phyloP scores from a whole-genome alignment of 2,797 vertebrate species.

The Hylomyscus alleni region DNA sequence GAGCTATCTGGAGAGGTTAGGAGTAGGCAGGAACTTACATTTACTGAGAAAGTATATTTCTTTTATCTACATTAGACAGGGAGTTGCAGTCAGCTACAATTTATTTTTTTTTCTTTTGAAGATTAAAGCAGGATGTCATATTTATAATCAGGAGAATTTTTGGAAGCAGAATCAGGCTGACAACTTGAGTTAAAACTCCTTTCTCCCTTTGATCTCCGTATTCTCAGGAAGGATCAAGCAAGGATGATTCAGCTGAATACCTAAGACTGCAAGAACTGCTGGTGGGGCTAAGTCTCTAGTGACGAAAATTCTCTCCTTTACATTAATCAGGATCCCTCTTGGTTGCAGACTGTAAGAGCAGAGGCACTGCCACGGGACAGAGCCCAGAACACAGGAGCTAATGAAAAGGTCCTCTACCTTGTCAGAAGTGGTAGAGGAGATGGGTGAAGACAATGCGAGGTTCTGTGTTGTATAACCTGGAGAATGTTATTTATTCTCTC shows the following conservation, averaged over 20 bases:
- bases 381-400: background rate
- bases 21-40: background rate
- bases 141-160: conserved; percentile 65
- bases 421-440: background rate
- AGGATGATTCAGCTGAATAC: background rate
- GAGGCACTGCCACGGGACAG: background rate
- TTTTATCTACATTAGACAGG: background rate
- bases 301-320: background rate
- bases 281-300: background rate
- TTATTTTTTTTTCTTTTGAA: conserved; percentile 50
- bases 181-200: conserved; percentile 50
- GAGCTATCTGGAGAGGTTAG: background rate
- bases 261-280: background rate
- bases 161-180: conserved; percentile 62
- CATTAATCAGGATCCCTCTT: background rate
- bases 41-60: background rate
- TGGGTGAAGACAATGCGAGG: background rate
- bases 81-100: conserved; percentile 44
- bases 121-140: conserved; percentile 42
- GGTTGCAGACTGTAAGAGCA: background rate
- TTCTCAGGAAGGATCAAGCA: conserved; percentile 33
- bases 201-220: conserved; percentile 62
- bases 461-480: background rate
- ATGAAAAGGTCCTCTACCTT: background rate
- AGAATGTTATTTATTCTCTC: background rate